Evolutionary conservation across 2,113 vertebrate species (phyloP), one percentile per base, ranked within the genome.

Genomic region (Cariama cristata): DNA sequence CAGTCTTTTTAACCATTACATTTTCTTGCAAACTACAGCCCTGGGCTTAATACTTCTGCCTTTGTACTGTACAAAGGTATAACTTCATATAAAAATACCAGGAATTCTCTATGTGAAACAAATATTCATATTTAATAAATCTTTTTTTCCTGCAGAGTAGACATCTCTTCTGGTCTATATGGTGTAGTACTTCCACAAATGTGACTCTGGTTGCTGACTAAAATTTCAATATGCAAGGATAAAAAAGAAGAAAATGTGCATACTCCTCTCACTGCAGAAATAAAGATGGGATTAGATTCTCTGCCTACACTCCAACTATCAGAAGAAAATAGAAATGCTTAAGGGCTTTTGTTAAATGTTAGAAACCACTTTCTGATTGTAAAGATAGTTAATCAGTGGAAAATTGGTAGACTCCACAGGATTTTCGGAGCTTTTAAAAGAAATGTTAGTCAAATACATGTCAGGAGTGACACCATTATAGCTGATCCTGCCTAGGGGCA

Each of bases 361-460:
- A 42, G 15, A 50, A 91, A 56, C 1, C 6, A 42, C 3, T 47
- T 32, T 88, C 49, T 68, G 18, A 2, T 18, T 56, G 22, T 26
- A 68, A 50, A 47, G 23, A 56, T 27, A 50, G 3, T n/a, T 67
- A 59, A 52, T 35, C 60, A 33, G 16, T 23, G 24, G 12, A 19
- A 86, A 79, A 88, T 8, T 16, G 8, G 14, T n/a, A 89, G 13
- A 58, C 10, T 8, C 4, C 9, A 32, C 16, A 47, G n/a, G 82
- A 59, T 72, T 88, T 87, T 82, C 17, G 50, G 42, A 55, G 84
- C 14, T 85, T 87, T 60, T 30, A 58, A 83, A 64, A 42, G 32
- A 60, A 49, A n/a, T 1, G 3, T 55, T 72, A 32, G 9, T n/a
- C 35, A 82, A 82, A 62, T 2, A 5, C 0, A 0, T 69, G 12